Base-by-base conservation (phyloP, 2,888 invertebrate genomes). In the Brachylomia viminalis region DNA sequence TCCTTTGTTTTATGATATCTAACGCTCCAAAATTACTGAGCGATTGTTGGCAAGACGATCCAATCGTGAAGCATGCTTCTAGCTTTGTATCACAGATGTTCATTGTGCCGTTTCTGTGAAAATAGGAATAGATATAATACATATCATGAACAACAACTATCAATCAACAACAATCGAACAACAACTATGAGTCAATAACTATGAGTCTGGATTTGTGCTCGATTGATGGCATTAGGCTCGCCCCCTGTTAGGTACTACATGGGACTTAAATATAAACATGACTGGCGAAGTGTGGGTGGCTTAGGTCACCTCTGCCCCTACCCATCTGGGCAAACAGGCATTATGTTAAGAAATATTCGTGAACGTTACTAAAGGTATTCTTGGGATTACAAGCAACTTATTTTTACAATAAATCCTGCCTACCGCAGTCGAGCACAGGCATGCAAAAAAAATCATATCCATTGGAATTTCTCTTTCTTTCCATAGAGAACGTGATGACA, bases 401-500 rank as follows among this genome's bases (percentile, higher is more conserved):
- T 30, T 66, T 33, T 64, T 11, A n/a, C 33, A 71, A 65, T 20
- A 17, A 27, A 56, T 13, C 8, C 10, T 59, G 49, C n/a, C 42
- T 42, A 30, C 42, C 20, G 45, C n/a, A 54, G 17, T 17, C 11
- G 0, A 4, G 0, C 23, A 47, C 2, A 56, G 13, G 15, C 2
- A 66, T 47, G 38, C 33, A 58, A 33, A 52, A 77, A 38, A 52
- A 45, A 67, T 7, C 23, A 1, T 23, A 33, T 42, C 17, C 38
- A 69, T 69, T 42, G 38, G 30, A 80, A 71, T 59, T 49, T 56
- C n/a, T 68, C 33, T 54, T 49, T 38, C 59, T 67, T 17, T 64
- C 30, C 45, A 66, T 58, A 77, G 72, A 72, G 74, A 66, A 84
- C 86, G 85, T 86, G 82, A 88, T 80, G 82, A 80, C 77, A 79